A percentile compares a stretch with the other conserved stretches of the same genome.
phyloP scores from a whole-genome alignment of 2,113 vertebrate species.

The Stigmatopora nigra region DNA sequence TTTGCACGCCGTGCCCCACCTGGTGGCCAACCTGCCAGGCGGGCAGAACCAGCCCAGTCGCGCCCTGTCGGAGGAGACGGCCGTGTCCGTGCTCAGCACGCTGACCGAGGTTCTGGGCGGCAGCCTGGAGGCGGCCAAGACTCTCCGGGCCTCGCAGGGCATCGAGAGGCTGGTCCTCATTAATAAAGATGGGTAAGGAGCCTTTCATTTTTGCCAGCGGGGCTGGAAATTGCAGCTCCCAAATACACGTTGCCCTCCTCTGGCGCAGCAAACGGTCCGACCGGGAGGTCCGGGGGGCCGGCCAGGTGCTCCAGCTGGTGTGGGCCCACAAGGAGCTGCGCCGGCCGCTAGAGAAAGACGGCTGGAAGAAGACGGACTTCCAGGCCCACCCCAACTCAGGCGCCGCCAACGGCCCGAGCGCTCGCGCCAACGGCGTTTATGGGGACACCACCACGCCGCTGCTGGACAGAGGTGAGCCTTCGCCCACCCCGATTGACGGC shows the following conservation, averaged over 20 bases:
- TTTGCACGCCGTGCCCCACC: slow-evolving; percentile 79
- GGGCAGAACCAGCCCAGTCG: slow-evolving; percentile 78
- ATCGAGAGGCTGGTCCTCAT: slow-evolving; percentile 94
- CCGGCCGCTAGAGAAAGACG: slow-evolving; percentile 89
- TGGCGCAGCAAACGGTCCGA: slow-evolving; percentile 82
- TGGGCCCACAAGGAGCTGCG: slow-evolving; percentile 95
- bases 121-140: slow-evolving; percentile 88
- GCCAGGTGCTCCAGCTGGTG: slow-evolving; percentile 86
- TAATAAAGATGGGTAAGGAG: slow-evolving; percentile 86
- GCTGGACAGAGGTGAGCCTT: slow-evolving; percentile 77
- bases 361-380: slow-evolving; percentile 96
- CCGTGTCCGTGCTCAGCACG: slow-evolving; percentile 87
- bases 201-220: not conserved
- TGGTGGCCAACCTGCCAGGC: slow-evolving; percentile 86
- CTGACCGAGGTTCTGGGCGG: slow-evolving; percentile 86
- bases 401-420: slow-evolving; percentile 61
- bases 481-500: too few relatives aligned
- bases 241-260: not conserved
- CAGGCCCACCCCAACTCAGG: slow-evolving; percentile 75
- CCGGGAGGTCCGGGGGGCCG: slow-evolving; percentile 85
- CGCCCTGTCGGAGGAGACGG: slow-evolving; percentile 82
- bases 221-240: too few relatives aligned
- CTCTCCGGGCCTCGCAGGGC: slow-evolving; percentile 83
- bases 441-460: slow-evolving; percentile 93
- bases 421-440: slow-evolving; percentile 77